Evolutionary conservation across 2,113 vertebrate genomes (phyloP), one percentile per base, ranked within the genome.

Genomic region (Apus apus): DNA sequence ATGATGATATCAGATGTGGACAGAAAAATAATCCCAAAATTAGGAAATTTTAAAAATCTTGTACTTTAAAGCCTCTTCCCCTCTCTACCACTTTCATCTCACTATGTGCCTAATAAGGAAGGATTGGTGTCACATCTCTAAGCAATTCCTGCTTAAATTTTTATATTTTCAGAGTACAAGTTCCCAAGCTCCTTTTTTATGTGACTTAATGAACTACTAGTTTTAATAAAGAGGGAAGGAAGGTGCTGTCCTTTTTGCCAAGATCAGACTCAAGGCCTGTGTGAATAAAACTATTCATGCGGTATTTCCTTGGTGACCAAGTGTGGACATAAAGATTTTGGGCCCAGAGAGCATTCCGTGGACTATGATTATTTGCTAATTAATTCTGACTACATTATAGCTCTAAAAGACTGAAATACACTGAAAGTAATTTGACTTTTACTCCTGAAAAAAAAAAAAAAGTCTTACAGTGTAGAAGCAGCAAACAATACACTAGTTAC

Each of bases 341-440:
- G 56, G 36, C 23, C 23, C 45, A 27, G 6, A 89, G 18, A 67
- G 2, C 11, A 29, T 79, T 71, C 34, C 66, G 85, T 11, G 48
- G 34, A 75, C 56, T 11, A 34, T 1, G 1, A 5, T 51, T 22
- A 56, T n/a, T 22, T n/a, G 6, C 15, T 62, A 54, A 76, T 76
- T 72, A 90, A 65, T 90, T 95, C 66, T 19, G 3, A 36, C 73
- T 45, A 66, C 10, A 61, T 84, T 45, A 60, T 43, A 84, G 29
- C 27, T 77, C 61, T 46, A 20, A 87, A 87, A 38, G 7, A 66
- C 34, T 57, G 53, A 93, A 93, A 90, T 62, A 66, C 29, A 93
- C 8, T 36, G 23, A 76, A 68, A 90, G 11, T 38, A 62, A 70
- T 58, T 87, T 91, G 43, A 73, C n/a, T 86, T 81, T 91, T 82